phyloP scores from a whole-genome alignment of 1,140 invertebrate species.

The Pectinophora gossypiella region DNA sequence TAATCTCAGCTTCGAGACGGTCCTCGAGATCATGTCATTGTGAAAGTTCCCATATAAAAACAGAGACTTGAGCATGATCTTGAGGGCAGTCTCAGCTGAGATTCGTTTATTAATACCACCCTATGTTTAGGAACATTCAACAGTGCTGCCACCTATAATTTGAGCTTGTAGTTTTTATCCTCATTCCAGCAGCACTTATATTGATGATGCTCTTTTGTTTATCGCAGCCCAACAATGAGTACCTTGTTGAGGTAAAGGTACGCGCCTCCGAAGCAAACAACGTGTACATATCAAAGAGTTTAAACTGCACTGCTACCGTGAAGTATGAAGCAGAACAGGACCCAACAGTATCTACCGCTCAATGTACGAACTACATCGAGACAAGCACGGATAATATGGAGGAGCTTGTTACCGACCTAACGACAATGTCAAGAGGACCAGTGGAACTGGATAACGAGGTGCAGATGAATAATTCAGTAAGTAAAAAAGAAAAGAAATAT shows the following conservation, averaged over 20 bases:
- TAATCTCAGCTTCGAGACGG: too few relatives aligned
- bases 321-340: background rate
- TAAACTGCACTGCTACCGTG: background rate
- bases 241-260: constrained; percentile 1
- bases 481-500: constrained; percentile 13
- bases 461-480: constrained; percentile 40
- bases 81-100: too few relatives aligned
- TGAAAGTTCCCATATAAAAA: too few relatives aligned
- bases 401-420: constrained; percentile 12
- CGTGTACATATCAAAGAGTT: background rate
- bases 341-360: background rate
- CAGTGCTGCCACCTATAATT: too few relatives aligned
- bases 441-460: constrained; percentile 60
- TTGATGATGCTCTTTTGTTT: too few relatives aligned
- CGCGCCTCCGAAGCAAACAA: background rate
- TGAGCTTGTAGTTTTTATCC: too few relatives aligned
- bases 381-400: constrained; percentile 2
- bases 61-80: too few relatives aligned
- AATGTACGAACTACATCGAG: background rate
- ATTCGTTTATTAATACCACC: too few relatives aligned
- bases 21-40: too few relatives aligned
- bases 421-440: constrained; percentile 21
- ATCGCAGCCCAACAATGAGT: background rate
- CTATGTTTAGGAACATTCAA: too few relatives aligned
- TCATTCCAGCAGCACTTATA: too few relatives aligned